Conservation (phyloP, 2,113 vertebrate species). For the Lepidothrix coronata region DNA sequence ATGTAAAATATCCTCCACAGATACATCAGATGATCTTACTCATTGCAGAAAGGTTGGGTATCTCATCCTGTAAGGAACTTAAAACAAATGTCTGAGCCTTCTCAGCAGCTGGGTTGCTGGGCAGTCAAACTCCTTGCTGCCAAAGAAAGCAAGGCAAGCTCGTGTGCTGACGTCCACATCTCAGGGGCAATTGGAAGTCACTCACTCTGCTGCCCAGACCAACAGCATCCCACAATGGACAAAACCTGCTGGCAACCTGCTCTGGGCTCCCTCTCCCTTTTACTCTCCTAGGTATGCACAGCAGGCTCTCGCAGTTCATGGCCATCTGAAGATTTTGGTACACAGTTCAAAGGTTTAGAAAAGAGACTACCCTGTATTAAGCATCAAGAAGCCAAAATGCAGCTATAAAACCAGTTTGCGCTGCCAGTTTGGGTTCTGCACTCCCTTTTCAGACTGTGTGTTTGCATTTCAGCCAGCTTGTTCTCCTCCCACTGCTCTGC, state of each 20-base stretch:
- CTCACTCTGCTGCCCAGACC: background rate
- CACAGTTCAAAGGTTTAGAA: background rate
- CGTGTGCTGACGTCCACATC: background rate
- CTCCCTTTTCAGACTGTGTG: background rate
- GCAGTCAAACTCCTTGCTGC: background rate
- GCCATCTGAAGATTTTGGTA: background rate
- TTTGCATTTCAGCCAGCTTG: background rate
- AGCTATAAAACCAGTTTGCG: background rate
- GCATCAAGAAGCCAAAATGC: background rate
- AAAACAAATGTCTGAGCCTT: slow-evolving; percentile 13
- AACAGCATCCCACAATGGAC: background rate
- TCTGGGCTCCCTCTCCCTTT: background rate
- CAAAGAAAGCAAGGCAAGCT: slow-evolving; percentile 40
- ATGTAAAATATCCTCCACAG: background rate
- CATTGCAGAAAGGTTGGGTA: background rate
- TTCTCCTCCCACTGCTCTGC: background rate
- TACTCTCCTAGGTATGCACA: background rate
- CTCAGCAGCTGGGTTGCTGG: background rate
- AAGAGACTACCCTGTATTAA: background rate
- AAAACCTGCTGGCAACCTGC: background rate
- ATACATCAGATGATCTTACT: background rate
- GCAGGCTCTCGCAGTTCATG: background rate
- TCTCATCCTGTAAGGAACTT: background rate
- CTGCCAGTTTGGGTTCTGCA: background rate
- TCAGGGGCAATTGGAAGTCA: background rate